Conservation (phyloP, 2,888 invertebrate species). For the Malthinus seriepunctatus region DNA sequence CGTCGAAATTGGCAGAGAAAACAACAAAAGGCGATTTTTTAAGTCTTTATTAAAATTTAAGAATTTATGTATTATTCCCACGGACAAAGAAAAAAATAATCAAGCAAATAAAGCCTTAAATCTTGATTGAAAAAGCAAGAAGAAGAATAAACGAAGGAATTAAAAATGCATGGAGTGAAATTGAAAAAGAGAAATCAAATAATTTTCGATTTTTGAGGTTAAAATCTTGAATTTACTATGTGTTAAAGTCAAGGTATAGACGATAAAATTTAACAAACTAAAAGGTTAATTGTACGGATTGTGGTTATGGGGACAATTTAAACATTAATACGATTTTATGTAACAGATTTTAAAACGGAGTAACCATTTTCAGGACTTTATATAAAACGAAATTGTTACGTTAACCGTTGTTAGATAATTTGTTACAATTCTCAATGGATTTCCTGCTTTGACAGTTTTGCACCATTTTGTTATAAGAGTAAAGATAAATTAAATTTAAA, state of each 20-base stretch:
- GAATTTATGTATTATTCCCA: conserved; percentile 7
- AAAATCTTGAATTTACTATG: not conserved
- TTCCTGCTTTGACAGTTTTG: conserved; percentile 23
- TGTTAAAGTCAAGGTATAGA: not conserved
- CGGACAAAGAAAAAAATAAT: not conserved
- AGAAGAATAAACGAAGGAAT: not conserved
- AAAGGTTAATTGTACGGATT: conserved; percentile 13
- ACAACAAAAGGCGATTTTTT: too few relatives aligned
- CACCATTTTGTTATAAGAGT: conserved; percentile 8
- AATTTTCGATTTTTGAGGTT: not conserved
- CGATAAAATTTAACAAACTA: conserved; percentile 3
- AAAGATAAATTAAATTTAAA: conserved; percentile 12
- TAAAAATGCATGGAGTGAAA: not conserved
- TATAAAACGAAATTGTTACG: conserved; percentile 12
- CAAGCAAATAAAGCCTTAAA: not conserved
- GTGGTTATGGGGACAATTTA: conserved; percentile 15
- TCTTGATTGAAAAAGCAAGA: not conserved
- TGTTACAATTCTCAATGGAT: conserved; percentile 17
- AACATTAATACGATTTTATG: conserved; percentile 20
- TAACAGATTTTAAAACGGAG: conserved; percentile 11
- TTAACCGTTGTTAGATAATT: conserved; percentile 21
- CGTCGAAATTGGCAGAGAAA: too few relatives aligned
- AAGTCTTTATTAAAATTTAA: not conserved
- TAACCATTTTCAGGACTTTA: conserved; percentile 9
- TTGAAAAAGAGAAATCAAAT: not conserved